Base-by-base conservation (phyloP, 2,797 vertebrate species). In the Enteromius anoplus region DNA sequence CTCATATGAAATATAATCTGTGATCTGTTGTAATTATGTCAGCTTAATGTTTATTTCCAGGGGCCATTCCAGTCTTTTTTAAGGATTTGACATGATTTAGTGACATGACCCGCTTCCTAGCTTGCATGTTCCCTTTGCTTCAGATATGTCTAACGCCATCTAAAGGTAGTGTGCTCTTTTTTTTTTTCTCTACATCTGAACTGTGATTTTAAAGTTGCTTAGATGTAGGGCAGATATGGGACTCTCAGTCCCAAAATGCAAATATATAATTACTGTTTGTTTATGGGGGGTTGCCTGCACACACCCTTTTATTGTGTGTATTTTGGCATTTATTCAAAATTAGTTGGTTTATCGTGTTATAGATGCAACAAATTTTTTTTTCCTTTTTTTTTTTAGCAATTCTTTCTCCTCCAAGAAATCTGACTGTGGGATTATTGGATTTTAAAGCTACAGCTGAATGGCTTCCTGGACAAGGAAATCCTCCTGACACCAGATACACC, bases 351-450 rank as follows among this genome's bases (percentile, higher is more conserved):
- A 6, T 9, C 17, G 11, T 68, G 3, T 37, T 34, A 32, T 11
- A 29, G 26, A 10, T 15, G 49, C 3, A 17, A 6, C 17, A 68
- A 0, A 8, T 69, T 0, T 10, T 58, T 3, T 69, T 49, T 1
- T 9, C 7, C 11, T 49, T 47, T 55, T 32, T 42, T 85, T 21
- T 85, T 34, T 45, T 78, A 91, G 89, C 73, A 64, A 42, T 42
- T 17, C 80, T 90, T 32, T 85, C 60, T 29, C 85, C 75, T n/a
- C 90, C 89, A 34, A 69, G 81, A 23, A 90, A 90, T 68, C 76
- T 90, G 32, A 87, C 14, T 55, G 86, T 91, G 45, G 76, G 58
- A 32, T 47, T 90, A 32, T 29, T 87, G 78, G 89, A 91, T 65
- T 90, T 90, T 84, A 69, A 75, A 17, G 80, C 69, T 7, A 53